phyloP scores from a whole-genome alignment of 2,888 invertebrate genomes.

The Cotesia congregata region DNA sequence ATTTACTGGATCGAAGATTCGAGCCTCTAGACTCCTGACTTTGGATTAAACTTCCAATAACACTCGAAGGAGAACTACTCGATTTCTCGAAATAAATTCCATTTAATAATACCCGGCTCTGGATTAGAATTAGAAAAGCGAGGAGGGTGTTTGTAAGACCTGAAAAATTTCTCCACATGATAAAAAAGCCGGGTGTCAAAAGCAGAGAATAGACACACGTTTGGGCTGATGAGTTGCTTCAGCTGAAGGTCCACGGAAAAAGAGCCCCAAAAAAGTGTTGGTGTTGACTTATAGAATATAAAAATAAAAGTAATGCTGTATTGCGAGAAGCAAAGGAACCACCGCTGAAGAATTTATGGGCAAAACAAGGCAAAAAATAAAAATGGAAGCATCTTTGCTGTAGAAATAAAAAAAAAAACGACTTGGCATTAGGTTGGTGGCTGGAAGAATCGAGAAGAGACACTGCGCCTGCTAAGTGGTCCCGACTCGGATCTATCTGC shows the following conservation, averaged over 20 bases:
- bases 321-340: constrained; percentile 36
- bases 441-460: constrained; percentile 46
- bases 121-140: too few relatives aligned
- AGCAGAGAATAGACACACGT: background rate
- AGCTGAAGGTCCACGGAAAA: constrained; percentile 25
- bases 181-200: background rate
- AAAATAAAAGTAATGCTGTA: constrained; percentile 32
- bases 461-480: constrained; percentile 60
- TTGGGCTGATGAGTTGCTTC: constrained; percentile 23
- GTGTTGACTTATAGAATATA: constrained; percentile 30
- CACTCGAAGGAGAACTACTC: too few relatives aligned
- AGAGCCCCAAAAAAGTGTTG: constrained; percentile 45
- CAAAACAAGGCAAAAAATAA: constrained; percentile 44
- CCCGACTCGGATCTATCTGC: constrained; percentile 54
- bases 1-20: too few relatives aligned
- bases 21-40: too few relatives aligned
- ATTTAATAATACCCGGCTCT: too few relatives aligned
- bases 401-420: constrained; percentile 27
- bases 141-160: too few relatives aligned
- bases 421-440: constrained; percentile 38
- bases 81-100: too few relatives aligned
- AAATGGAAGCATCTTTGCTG: constrained; percentile 26
- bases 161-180: background rate
- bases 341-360: constrained; percentile 30
- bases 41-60: too few relatives aligned